Conservation (phyloP, 2,797 vertebrate genomes). For the Calcarius lapponicus region DNA sequence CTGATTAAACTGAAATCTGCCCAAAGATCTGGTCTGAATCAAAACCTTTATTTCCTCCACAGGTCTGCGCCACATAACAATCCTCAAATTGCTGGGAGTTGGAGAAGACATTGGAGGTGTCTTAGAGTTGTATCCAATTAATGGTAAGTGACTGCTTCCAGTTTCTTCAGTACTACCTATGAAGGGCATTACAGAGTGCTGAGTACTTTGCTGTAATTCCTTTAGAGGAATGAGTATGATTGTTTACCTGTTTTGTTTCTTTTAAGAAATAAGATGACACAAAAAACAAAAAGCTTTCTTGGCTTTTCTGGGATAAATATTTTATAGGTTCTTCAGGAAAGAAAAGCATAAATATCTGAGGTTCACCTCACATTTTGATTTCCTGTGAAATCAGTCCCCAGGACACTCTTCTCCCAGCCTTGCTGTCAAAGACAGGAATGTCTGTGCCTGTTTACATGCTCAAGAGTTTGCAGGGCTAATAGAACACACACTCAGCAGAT, state of each 20-base stretch:
- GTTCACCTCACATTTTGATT: not conserved
- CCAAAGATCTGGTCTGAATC: not conserved
- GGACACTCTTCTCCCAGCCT: not conserved
- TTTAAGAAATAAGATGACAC: not conserved
- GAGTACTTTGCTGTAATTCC: not conserved
- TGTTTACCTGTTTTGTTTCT: not conserved
- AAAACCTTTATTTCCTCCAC: not conserved
- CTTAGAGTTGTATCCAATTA: slow-evolving; percentile 95
- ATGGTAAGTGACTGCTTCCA: slow-evolving; percentile 82
- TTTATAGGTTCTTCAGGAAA: not conserved
- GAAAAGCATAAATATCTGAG: not conserved
- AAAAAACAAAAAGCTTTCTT: not conserved
- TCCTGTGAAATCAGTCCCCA: not conserved
- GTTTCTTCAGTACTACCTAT: not conserved
- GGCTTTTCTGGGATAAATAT: not conserved
- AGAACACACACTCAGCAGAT: not conserved
- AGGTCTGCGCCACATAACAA: slow-evolving; percentile 94
- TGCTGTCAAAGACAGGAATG: not conserved
- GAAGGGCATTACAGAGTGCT: not conserved
- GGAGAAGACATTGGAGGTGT: slow-evolving; percentile 88
- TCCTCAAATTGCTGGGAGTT: slow-evolving; percentile 91
- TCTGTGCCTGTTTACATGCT: not conserved
- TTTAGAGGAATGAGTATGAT: not conserved
- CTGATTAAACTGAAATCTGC: not conserved
- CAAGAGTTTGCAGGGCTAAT: not conserved